Conservation (phyloP, 1,140 invertebrate genomes). For the Eciton burchellii region DNA sequence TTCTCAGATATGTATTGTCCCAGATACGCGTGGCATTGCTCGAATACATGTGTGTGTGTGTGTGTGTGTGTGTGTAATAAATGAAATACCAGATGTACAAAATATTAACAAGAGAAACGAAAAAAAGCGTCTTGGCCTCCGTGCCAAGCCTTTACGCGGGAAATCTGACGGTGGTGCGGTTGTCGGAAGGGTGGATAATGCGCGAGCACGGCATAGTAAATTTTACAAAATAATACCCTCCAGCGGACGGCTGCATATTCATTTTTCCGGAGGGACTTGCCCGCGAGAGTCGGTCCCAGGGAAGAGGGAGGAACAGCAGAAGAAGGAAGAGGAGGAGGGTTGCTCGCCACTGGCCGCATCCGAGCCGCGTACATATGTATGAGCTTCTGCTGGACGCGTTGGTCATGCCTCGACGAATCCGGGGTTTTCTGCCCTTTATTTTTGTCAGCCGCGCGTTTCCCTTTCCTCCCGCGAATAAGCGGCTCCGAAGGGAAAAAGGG, state of each 20-base stretch:
- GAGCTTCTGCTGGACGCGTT: conserved; percentile 79
- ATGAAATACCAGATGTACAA: no score
- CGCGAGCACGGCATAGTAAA: conserved; percentile 76
- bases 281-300: conserved; percentile 10
- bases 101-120: no score
- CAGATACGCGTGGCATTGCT: no score
- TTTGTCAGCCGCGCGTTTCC: conserved; percentile 47
- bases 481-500: conserved; percentile 38
- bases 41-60: no score
- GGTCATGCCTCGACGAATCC: conserved; percentile 80
- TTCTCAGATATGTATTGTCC: no score
- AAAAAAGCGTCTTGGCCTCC: background rate
- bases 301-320: conserved; percentile 16
- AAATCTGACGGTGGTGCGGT: conserved; percentile 31
- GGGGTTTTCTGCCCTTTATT: conserved; percentile 73
- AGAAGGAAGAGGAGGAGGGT: conserved; percentile 39
- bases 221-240: conserved; percentile 80
- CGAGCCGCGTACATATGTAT: conserved; percentile 80
- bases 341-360: conserved; percentile 52
- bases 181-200: conserved; percentile 68
- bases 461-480: conserved; percentile 62
- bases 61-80: no score
- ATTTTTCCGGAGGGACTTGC: conserved; percentile 81
- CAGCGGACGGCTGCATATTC: conserved; percentile 79
- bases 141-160: conserved; percentile 27